These are phyloP conservation scores for Protosalanx chinensis DNA, from an alignment of 2,797 vertebrate species.

Conservation along the genomic window DNA sequence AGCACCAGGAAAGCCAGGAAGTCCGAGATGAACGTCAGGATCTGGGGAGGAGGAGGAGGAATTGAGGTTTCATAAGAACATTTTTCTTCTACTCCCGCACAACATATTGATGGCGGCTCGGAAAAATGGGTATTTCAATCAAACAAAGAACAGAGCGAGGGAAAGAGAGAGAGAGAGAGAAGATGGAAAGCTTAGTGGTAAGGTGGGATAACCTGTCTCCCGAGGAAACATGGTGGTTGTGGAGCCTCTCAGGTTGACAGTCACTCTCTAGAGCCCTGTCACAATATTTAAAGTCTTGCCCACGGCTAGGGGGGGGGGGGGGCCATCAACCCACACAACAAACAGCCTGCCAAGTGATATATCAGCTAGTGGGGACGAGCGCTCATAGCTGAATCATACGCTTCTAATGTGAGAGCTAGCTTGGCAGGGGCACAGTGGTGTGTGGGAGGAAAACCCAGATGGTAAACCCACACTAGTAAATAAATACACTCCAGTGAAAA, in stretches of 20 bases:
- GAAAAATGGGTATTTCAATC: background rate
- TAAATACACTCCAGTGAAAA: background rate
- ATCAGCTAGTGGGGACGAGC: background rate
- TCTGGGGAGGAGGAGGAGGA: conserved; percentile 66
- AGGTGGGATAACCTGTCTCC: conserved; percentile 15
- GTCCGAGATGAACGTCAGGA: conserved; percentile 96
- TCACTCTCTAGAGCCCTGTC: conserved; percentile 32
- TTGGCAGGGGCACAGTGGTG: too few relatives aligned
- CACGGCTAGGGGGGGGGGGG: background rate
- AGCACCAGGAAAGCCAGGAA: conserved; percentile 98
- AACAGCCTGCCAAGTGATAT: background rate
- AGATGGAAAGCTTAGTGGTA: background rate
- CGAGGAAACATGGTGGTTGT: conserved; percentile 46
- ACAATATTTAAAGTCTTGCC: conserved; percentile 42
- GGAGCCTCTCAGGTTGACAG: conserved; percentile 37
- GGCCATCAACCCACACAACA: background rate
- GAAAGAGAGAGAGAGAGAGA: background rate
- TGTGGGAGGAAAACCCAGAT: background rate
- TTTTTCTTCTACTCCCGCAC: background rate
- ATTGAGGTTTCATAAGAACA: background rate
- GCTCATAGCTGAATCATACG: too few relatives aligned
- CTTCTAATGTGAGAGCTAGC: too few relatives aligned
- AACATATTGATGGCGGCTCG: background rate
- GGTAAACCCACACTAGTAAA: background rate
- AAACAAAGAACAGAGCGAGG: background rate